Evolutionary conservation across 1,140 invertebrate species (phyloP).

Genomic region (Papilio aristodemus): DNA sequence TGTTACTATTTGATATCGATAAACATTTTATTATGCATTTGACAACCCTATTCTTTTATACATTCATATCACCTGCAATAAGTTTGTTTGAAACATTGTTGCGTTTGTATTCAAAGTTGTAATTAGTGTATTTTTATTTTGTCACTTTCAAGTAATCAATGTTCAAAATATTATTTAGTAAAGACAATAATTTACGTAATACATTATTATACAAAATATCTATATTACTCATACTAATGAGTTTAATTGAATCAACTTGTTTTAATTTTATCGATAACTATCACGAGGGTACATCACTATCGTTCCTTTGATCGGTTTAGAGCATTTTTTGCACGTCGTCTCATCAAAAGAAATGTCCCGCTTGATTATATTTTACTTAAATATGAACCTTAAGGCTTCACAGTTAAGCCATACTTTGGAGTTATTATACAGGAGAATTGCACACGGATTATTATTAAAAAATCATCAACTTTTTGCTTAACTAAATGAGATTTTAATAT

Average conservation of each 20-base stretch:
- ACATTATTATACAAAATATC: too few species aligned
- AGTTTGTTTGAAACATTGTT: too few species aligned
- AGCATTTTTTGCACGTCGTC: conserved; percentile 38
- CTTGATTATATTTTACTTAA: conserved; percentile 13
- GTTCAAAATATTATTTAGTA: too few species aligned
- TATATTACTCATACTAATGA: too few species aligned
- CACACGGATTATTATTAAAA: conserved; percentile 28
- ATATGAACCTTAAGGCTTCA: conserved; percentile 16
- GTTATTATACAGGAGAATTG: conserved; percentile 6
- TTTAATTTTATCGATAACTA: conserved; percentile 12
- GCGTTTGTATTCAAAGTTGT: too few species aligned
- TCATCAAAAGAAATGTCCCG: conserved; percentile 40
- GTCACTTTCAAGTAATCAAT: too few species aligned
- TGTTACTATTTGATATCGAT: conserved; percentile 33
- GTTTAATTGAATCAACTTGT: too few species aligned
- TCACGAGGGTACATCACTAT: neutral
- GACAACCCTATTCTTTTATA: neutral
- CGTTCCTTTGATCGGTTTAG: conserved; percentile 34
- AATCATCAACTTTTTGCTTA: conserved; percentile 26
- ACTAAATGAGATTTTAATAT: conserved; percentile 41
- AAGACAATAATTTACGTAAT: too few species aligned
- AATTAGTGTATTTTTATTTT: too few species aligned
- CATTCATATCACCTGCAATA: too few species aligned
- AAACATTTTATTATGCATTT: neutral
- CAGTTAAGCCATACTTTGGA: conserved; percentile 29